Evolutionary conservation across 2,113 vertebrate genomes (phyloP).

Genomic region (Verasper variegatus): DNA sequence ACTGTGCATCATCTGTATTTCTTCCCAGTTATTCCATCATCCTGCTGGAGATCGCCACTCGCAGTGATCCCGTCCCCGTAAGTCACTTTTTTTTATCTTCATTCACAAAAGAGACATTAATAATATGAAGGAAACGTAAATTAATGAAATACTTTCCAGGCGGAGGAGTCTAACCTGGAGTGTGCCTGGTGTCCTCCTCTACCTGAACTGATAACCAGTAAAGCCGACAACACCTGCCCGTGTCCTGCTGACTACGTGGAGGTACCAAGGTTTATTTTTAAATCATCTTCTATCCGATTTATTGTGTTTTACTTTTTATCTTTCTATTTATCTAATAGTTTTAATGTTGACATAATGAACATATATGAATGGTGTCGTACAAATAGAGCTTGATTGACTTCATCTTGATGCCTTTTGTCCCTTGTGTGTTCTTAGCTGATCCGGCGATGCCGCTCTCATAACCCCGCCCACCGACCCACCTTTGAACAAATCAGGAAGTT

Average conservation of each 20-base stretch:
- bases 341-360: too few species aligned
- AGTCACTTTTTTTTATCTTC: conserved; percentile 56
- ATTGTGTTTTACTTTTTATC: too few species aligned
- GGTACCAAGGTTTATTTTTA: conserved; percentile 55
- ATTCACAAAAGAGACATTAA: background rate
- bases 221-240: conserved; percentile 84
- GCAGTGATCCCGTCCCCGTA: conserved; percentile 84
- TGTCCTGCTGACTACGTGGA: conserved; percentile 85
- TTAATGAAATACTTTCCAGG: conserved; percentile 57
- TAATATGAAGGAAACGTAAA: background rate
- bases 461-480: conserved; percentile 83
- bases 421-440: conserved; percentile 79
- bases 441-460: conserved; percentile 83
- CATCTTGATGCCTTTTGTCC: background rate
- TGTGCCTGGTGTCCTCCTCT: conserved; percentile 81
- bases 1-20: conserved; percentile 7
- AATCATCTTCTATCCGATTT: too few species aligned
- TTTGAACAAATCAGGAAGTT: conserved; percentile 90
- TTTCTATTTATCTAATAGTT: too few species aligned
- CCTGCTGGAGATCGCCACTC: conserved; percentile 87
- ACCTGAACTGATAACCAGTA: conserved; percentile 86
- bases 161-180: conserved; percentile 78
- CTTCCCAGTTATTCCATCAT: conserved; percentile 86
- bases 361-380: too few species aligned
- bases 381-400: too few species aligned